phyloP scores from a whole-genome alignment of 2,888 invertebrate genomes.

The Scaptomyza flava region DNA sequence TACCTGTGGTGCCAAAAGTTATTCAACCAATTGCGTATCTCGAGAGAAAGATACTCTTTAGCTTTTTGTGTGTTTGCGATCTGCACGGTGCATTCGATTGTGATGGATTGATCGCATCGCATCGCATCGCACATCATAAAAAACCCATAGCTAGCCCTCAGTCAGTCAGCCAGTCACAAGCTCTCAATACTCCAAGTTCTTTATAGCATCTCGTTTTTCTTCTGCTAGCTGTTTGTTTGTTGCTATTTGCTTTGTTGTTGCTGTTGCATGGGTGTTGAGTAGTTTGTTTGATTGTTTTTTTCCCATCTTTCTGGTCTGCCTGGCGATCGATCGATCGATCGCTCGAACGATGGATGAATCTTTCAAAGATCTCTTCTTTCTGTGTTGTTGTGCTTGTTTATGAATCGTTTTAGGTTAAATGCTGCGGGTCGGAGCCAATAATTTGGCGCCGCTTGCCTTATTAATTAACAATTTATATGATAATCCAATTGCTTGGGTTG shows the following conservation, averaged over 20 bases:
- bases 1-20: conserved; percentile 74
- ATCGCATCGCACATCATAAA: conserved; percentile 82
- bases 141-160: conserved; percentile 49
- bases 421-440: conserved; percentile 63
- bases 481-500: conserved; percentile 65
- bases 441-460: conserved; percentile 74
- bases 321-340: conserved; percentile 58
- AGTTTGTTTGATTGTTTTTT: conserved; percentile 76
- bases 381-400: conserved; percentile 46
- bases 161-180: conserved; percentile 14
- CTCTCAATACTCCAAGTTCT: conserved; percentile 20
- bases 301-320: conserved; percentile 28
- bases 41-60: not conserved
- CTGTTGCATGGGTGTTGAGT: conserved; percentile 67
- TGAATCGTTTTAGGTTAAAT: conserved; percentile 47
- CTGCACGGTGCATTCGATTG: conserved; percentile 47
- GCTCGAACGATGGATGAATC: conserved; percentile 50
- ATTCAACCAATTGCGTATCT: conserved; percentile 41
- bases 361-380: conserved; percentile 37
- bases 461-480: conserved; percentile 78
- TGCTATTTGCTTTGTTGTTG: conserved; percentile 26
- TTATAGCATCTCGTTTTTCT: conserved; percentile 11
- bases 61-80: conserved; percentile 1
- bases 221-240: conserved; percentile 10
- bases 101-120: conserved; percentile 81